Evolutionary conservation across 2,888 invertebrate genomes (phyloP).

Genomic region (Neocrepidodera transversa): DNA sequence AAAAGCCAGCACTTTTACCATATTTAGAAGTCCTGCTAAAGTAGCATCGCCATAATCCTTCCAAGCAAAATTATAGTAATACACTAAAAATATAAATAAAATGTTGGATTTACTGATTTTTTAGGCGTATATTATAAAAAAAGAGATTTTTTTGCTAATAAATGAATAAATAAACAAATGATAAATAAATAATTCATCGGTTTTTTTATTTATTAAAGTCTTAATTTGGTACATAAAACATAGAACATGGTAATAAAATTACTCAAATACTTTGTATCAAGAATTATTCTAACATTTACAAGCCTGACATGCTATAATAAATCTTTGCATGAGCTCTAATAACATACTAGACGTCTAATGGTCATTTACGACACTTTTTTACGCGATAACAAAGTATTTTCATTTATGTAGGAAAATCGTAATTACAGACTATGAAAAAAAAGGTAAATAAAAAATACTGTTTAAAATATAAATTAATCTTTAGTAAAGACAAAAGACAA

Average conservation of each 20-base stretch:
- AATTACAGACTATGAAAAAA: neutral
- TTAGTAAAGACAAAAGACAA: too few species aligned
- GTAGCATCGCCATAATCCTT: slow-evolving; percentile 85
- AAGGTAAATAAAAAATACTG: too few species aligned
- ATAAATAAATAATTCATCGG: too few species aligned
- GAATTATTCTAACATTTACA: neutral
- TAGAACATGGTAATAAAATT: neutral
- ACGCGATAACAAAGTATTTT: neutral
- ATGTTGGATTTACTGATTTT: too few species aligned
- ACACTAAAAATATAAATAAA: slow-evolving; percentile 69
- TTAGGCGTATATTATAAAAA: too few species aligned
- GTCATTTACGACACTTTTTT: neutral
- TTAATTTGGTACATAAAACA: too few species aligned
- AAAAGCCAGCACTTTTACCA: slow-evolving; percentile 90
- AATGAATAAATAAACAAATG: too few species aligned
- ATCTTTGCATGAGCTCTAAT: neutral
- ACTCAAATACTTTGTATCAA: too few species aligned
- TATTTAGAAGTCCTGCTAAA: slow-evolving; percentile 78
- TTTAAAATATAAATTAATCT: too few species aligned
- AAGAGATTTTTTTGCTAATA: too few species aligned
- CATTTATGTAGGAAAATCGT: neutral
- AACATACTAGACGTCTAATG: neutral
- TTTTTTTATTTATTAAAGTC: too few species aligned
- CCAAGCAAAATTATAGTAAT: slow-evolving; percentile 90
- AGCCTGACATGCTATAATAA: neutral